Conservation (phyloP, 2,797 vertebrate species). For the Muraenolepis orangiensis region DNA sequence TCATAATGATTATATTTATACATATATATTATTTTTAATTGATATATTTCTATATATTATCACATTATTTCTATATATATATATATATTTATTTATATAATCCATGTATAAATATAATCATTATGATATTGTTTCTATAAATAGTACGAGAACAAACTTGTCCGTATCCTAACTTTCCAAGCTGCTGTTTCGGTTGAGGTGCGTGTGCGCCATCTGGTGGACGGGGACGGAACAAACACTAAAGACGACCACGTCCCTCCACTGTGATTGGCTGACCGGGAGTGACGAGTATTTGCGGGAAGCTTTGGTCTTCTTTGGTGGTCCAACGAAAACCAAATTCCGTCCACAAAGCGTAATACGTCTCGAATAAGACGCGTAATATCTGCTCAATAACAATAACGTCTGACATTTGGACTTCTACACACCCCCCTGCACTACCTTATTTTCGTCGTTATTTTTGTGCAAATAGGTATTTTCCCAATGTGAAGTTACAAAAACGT, state of each 20-base stretch:
- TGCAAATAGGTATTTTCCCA: not conserved
- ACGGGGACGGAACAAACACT: not conserved
- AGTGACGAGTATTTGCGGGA: conserved; percentile 60
- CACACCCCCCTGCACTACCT: too few relatives aligned
- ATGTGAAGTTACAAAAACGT: not conserved
- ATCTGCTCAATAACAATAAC: not conserved
- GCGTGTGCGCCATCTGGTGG: conserved; percentile 25
- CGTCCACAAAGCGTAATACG: not conserved
- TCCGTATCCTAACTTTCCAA: not conserved
- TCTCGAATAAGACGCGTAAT: not conserved
- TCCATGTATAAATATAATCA: not conserved
- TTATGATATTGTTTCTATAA: not conserved
- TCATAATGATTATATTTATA: too few relatives aligned
- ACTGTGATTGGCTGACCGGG: conserved; percentile 50
- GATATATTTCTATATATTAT: too few relatives aligned
- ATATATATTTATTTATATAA: too few relatives aligned
- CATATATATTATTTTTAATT: too few relatives aligned
- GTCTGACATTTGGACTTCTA: not conserved
- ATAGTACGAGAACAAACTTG: not conserved
- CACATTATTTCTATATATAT: too few relatives aligned
- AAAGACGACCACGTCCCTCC: not conserved
- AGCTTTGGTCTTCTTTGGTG: conserved; percentile 71
- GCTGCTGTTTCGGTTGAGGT: not conserved
- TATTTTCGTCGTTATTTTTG: too few relatives aligned
- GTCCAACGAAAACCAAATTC: conserved; percentile 39